phyloP scores from a whole-genome alignment of 1,140 invertebrate species.

The Oncopodura yosiiana region DNA sequence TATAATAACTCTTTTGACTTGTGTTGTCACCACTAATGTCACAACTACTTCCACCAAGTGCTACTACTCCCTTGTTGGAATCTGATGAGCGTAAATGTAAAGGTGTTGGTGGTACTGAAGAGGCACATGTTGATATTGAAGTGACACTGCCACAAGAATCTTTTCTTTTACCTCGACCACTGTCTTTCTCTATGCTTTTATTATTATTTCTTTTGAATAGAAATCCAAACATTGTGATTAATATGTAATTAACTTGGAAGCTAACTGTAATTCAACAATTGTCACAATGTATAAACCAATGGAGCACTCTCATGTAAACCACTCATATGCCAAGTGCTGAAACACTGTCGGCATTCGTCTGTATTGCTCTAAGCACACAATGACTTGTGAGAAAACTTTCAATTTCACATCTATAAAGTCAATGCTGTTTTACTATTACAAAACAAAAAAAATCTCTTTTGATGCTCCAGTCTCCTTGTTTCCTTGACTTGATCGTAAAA shows the following conservation, averaged over 20 bases:
- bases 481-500: no score
- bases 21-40: no score
- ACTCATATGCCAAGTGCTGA: no score
- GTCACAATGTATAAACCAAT: no score
- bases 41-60: no score
- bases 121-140: neutral
- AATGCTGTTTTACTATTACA: no score
- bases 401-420: neutral
- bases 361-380: neutral
- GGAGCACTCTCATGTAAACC: no score
- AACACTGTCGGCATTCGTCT: neutral
- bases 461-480: no score
- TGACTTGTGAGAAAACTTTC: no score
- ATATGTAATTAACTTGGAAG: neutral
- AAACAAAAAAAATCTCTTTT: no score
- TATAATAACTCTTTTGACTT: neutral
- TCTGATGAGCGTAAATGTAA: neutral
- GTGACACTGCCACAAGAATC: neutral
- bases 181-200: neutral
- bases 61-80: no score
- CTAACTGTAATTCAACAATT: neutral
- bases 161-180: neutral
- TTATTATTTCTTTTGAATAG: slow-evolving; percentile 28
- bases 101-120: neutral
- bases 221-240: slow-evolving; percentile 29